Base-by-base conservation (phyloP, 2,113 vertebrate species). In the Pterocles gutturalis region DNA sequence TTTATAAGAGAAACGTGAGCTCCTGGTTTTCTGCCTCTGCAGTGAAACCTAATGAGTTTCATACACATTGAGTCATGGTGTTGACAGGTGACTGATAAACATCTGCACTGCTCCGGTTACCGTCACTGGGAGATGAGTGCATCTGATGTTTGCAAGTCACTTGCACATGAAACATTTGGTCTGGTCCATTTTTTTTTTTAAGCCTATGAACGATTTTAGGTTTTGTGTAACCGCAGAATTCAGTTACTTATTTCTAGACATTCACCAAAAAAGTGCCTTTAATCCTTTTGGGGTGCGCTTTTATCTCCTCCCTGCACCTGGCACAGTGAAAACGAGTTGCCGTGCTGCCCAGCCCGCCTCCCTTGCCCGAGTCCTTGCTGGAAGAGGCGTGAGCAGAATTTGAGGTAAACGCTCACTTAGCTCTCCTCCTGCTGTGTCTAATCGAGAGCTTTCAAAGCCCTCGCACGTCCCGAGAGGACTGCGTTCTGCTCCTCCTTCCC, bases 61-160 rank as follows among this genome's bases (percentile, higher is more conserved):
- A 96, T 96, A 96, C 48, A 91, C 97, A 97, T 97, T 98, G 98
- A 98, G 97, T 98, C 98, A 98, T 72, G 96, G 34, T 95, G 95
- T 96, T 97, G 96, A 96, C 98, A 98, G 97, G 98, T 97, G 97
- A 98, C 98, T 97, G 98, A 98, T 98, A 98, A 97, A 93, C 98
- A 98, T 98, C 98, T 98, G 95, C 91, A 58, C 93, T 33, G 69
- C 65, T 98, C 69, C 24, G 97, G 94, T 98, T 98, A 98, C 97
- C 15, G 97, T 98, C 98, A 98, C 98, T 90, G 43, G 11, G 75
- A 95, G 95, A 92, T 69, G 49, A 83, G 82, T 95, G 97, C 96
- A 96, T 94, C 89, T 94, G 93, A 94, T 94, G 90, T 60, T 87
- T 80, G 89, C 64, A 10, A 91, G 82, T 41, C 78, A n/a, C 51